Evolutionary conservation across 2,113 vertebrate genomes (phyloP), one percentile per base, ranked within the genome.

Genomic region (Copsychus sechellarum): DNA sequence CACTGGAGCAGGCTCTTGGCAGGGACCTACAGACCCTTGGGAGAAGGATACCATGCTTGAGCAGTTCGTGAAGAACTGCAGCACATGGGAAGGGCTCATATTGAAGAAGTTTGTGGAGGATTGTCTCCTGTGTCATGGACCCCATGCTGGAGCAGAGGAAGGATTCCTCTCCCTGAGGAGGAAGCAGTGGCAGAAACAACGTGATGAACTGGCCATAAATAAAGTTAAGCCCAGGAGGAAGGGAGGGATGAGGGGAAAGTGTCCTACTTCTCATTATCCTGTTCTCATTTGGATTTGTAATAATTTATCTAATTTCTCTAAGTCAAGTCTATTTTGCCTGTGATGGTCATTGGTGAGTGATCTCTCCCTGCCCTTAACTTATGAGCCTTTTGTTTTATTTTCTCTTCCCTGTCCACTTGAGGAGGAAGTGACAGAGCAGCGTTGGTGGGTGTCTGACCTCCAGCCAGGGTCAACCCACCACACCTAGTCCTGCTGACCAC

Each of bases 11-110:
- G 47, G 47, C 23, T 61, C 18, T 67, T 61, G 56, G 11, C 33
- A 54, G n/a, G 13, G 56, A 45, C 36, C 9, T 31, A 13, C 33
- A 50, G 53, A 21, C 19, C 20, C 0, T 0, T 45, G n/a, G 28
- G 8, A 40, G 45, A 47, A 54, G 23, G 2, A 10, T 47, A 20
- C 47, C 33, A 22, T n/a, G 12, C 24, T n/a, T 33, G 28, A n/a
- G 15, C n/a, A 79, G 16, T 40, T 47, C 1, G 0, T 62, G 40
- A 47, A 54, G 47, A 61, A 9, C 48, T 70, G 47, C 48, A 62
- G 38, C 28, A 28, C 7, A 5, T 45, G 38, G 26, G 33, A 45
- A 28, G 12, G 23, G 53, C 12, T 78, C 28, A 24, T 13, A 8
- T 9, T 61, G 73, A 45, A 31, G 22, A 51, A 47, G 16, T n/a